phyloP scores from a whole-genome alignment of 2,113 vertebrate species.

The Myrmophylax atrothorax region DNA sequence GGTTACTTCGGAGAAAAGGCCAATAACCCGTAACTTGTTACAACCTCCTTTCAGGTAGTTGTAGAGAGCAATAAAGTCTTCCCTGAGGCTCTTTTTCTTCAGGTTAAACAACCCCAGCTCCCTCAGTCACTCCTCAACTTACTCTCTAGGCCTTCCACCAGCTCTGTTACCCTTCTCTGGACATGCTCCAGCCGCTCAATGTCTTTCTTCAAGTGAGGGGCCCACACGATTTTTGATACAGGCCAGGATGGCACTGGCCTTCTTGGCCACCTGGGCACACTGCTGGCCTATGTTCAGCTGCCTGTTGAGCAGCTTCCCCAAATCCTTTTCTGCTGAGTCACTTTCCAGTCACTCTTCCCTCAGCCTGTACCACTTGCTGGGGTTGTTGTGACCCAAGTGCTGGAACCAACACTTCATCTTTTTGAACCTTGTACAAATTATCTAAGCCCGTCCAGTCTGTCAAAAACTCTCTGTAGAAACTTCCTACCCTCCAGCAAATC shows the following conservation, averaged over 20 bases:
- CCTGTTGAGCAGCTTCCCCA: not conserved
- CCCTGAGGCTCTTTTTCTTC: not conserved
- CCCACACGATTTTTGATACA: not conserved
- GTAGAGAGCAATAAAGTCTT: not conserved
- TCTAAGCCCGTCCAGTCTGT: not conserved
- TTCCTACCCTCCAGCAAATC: not conserved
- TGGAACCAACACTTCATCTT: not conserved
- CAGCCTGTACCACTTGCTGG: not conserved
- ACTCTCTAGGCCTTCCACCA: not conserved
- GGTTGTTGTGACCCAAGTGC: not conserved
- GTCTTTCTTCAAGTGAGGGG: not conserved
- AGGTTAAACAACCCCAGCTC: not conserved
- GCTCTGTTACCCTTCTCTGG: fast-evolving
- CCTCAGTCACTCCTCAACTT: not conserved
- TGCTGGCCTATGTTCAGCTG: not conserved
- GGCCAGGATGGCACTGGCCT: not conserved
- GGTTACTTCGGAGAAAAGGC: not conserved
- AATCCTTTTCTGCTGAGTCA: not conserved
- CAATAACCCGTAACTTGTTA: not conserved
- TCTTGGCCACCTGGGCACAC: not conserved
- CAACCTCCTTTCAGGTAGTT: not conserved
- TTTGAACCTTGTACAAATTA: not conserved
- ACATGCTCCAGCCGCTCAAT: not conserved
- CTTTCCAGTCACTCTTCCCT: not conserved
- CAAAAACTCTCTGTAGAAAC: not conserved